A percentile compares a stretch with the other conserved stretches of the same genome.
phyloP scores from a whole-genome alignment of 2,797 vertebrate genomes.

The Scomberomorus guttatus region DNA sequence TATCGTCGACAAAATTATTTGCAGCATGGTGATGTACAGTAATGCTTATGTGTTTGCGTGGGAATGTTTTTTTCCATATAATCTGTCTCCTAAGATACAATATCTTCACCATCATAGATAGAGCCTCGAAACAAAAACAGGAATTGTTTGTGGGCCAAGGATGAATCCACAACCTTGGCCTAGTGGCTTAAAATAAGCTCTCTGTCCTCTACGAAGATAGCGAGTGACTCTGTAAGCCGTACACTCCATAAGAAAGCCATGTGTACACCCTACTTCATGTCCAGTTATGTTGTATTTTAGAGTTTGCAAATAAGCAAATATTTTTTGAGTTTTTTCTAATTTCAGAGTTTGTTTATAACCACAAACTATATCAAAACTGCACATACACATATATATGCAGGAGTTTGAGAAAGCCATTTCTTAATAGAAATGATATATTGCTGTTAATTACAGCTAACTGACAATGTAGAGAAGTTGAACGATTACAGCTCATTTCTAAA shows the following conservation, averaged over 20 bases:
- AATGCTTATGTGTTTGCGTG: conserved; percentile 23
- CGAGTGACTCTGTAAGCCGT: conserved; percentile 2
- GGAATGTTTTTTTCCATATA: conserved; percentile 24
- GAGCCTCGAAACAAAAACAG: conserved; percentile 51
- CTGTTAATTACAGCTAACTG: too few relatives aligned
- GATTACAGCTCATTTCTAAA: background rate
- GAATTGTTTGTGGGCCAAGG: conserved; percentile 39
- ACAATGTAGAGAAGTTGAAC: background rate
- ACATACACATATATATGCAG: background rate
- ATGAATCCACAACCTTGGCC: conserved; percentile 35
- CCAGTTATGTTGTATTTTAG: background rate
- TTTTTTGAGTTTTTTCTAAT: background rate
- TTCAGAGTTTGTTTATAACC: background rate
- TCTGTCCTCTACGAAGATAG: background rate
- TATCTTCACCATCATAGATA: conserved; percentile 19
- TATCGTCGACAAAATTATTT: background rate
- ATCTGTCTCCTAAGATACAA: conserved; percentile 25
- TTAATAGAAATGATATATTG: too few relatives aligned
- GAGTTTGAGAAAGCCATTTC: background rate
- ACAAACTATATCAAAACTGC: background rate
- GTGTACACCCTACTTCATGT: background rate
- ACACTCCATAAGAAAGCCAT: background rate
- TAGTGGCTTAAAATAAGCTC: conserved; percentile 34
- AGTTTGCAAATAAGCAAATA: background rate
- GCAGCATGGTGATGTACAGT: background rate